Conservation (phyloP, 1,140 invertebrate species). For the Hetaerina americana region DNA sequence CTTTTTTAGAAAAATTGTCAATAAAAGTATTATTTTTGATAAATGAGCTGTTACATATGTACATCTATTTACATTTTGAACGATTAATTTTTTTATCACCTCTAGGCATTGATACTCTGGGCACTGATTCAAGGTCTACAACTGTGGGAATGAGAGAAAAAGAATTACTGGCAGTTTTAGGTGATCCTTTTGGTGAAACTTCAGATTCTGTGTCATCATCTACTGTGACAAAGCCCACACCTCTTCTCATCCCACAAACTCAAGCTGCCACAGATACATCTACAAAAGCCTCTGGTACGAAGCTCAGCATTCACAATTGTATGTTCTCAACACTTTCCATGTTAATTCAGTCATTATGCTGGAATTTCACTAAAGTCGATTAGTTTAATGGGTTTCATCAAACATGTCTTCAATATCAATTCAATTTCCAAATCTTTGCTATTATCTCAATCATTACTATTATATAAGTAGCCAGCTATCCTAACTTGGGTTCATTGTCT, state of each 20-base stretch:
- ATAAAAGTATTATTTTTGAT: no score
- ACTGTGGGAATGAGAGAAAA: background rate
- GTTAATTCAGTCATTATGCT: background rate
- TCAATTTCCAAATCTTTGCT: no score
- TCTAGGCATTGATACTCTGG: background rate
- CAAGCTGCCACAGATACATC: background rate
- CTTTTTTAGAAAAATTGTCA: no score
- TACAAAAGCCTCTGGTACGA: background rate
- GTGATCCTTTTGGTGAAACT: slow-evolving; percentile 44
- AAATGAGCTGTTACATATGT: no score
- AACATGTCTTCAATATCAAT: no score
- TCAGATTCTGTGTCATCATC: slow-evolving; percentile 20
- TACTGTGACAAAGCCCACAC: background rate
- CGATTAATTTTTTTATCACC: background rate
- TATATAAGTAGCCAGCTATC: no score
- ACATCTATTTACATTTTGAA: no score
- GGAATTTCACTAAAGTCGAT: no score
- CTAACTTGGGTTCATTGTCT: no score
- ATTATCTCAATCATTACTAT: no score
- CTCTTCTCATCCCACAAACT: background rate
- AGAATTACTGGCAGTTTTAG: slow-evolving; percentile 29
- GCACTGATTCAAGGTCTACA: background rate
- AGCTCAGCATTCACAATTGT: background rate
- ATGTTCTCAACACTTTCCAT: background rate
- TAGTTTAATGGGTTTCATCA: no score